phyloP scores from a whole-genome alignment of 1,140 invertebrate genomes.

The Anagrus nilaparvatae region DNA sequence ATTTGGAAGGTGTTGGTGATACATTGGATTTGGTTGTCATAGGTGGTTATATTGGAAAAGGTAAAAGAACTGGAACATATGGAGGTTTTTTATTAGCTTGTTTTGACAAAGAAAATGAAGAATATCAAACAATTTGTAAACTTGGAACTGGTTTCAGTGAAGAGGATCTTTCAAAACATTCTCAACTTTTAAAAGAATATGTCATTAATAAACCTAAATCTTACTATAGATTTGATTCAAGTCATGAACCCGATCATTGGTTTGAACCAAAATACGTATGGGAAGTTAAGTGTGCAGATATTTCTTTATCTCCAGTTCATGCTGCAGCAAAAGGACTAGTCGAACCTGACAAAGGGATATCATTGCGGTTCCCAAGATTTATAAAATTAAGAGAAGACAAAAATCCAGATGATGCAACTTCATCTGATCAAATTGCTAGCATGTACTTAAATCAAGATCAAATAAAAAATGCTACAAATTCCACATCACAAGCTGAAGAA shows the following conservation, averaged over 20 bases:
- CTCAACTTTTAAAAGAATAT: slow-evolving; percentile 68
- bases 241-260: slow-evolving; percentile 86
- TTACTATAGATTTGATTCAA: slow-evolving; percentile 77
- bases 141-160: slow-evolving; percentile 97
- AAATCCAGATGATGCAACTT: slow-evolving; percentile 82
- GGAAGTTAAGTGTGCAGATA: slow-evolving; percentile 98
- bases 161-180: slow-evolving; percentile 72
- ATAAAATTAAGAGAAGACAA: slow-evolving; percentile 91
- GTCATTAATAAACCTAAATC: slow-evolving; percentile 63
- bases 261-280: slow-evolving; percentile 88
- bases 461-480: slow-evolving; percentile 66
- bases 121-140: slow-evolving; percentile 89
- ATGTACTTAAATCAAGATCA: slow-evolving; percentile 87
- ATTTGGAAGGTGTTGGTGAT: slow-evolving; percentile 89
- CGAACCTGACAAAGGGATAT: slow-evolving; percentile 89
- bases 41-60: slow-evolving; percentile 88
- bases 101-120: slow-evolving; percentile 86
- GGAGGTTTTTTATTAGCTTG: slow-evolving; percentile 97
- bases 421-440: slow-evolving; percentile 72
- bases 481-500: slow-evolving; percentile 41
- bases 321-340: slow-evolving; percentile 80
- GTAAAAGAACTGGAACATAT: slow-evolving; percentile 87
- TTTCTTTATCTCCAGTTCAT: slow-evolving; percentile 93
- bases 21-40: slow-evolving; percentile 93
- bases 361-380: slow-evolving; percentile 91